These are phyloP conservation scores for Mesochorus sp. DNA, from an alignment of 2,888 invertebrate genomes.

Conservation along the genomic window DNA sequence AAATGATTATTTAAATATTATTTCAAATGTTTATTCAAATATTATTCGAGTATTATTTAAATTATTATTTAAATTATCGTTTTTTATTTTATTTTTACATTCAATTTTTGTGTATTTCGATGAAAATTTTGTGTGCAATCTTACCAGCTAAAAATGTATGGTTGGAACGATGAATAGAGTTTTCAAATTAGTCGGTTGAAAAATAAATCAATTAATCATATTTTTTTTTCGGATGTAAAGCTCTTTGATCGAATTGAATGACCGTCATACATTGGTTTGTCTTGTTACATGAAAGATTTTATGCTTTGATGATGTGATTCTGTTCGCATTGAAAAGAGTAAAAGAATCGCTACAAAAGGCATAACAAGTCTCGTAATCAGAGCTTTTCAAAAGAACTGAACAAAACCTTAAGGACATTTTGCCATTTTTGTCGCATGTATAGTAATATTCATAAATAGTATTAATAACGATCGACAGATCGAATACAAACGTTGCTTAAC, in stretches of 20 bases:
- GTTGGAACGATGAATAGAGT: too few species aligned
- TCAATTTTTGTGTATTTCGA: too few species aligned
- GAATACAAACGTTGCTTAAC: constrained; percentile 21
- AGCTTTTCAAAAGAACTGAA: constrained; percentile 11
- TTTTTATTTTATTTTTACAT: too few species aligned
- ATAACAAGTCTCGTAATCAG: constrained; percentile 19
- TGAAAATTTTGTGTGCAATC: too few species aligned
- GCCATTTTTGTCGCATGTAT: neutral
- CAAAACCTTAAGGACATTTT: neutral
- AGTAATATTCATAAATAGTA: neutral
- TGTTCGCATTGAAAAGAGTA: neutral
- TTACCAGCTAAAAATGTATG: too few species aligned
- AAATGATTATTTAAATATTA: too few species aligned
- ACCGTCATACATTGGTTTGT: constrained; percentile 5
- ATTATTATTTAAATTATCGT: too few species aligned
- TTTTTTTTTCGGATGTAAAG: too few species aligned
- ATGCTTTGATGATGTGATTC: neutral
- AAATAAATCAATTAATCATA: too few species aligned
- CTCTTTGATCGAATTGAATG: neutral
- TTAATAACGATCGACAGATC: constrained; percentile 17
- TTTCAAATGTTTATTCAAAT: too few species aligned
- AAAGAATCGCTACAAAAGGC: constrained; percentile 1
- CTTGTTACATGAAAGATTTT: neutral
- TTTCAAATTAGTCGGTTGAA: too few species aligned
- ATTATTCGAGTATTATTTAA: too few species aligned